Evolutionary conservation across 2,113 vertebrate species (phyloP).

Genomic region (Corvus cornix): DNA sequence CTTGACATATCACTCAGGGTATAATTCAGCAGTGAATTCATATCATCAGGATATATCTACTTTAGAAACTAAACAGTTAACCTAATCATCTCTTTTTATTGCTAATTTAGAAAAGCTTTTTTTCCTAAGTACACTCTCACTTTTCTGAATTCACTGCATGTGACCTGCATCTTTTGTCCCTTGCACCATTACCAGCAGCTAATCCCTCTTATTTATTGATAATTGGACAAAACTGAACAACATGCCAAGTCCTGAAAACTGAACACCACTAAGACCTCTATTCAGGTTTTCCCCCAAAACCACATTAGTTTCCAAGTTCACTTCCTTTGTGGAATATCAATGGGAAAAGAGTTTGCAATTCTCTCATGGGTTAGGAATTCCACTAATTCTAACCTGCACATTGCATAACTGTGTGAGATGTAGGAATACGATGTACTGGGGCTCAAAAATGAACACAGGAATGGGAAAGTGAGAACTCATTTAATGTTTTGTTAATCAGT

Average conservation of each 20-base stretch:
- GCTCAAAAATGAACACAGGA: constrained; percentile 2
- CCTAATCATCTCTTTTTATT: constrained; percentile 79
- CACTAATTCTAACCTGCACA: constrained; percentile 64
- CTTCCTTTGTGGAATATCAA: constrained; percentile 78
- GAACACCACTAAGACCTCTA: constrained; percentile 67
- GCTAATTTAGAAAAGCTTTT: constrained; percentile 77
- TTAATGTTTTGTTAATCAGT: constrained; percentile 19
- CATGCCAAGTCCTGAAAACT: constrained; percentile 70
- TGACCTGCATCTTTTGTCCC: constrained; percentile 77
- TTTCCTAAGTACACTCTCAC: constrained; percentile 70
- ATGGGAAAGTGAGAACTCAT: background rate
- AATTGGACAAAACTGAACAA: constrained; percentile 82
- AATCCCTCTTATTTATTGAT: constrained; percentile 83
- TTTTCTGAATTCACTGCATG: constrained; percentile 79
- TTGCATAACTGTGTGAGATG: constrained; percentile 57
- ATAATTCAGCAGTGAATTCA: constrained; percentile 65
- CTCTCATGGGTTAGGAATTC: constrained; percentile 80
- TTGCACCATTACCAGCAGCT: constrained; percentile 74
- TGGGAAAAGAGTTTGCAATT: constrained; percentile 70
- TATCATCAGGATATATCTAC: constrained; percentile 69
- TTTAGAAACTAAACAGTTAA: constrained; percentile 80
- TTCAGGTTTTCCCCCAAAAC: constrained; percentile 67
- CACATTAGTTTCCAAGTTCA: constrained; percentile 75
- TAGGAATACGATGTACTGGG: constrained; percentile 29
- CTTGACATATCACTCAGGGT: constrained; percentile 64